A percentile compares a stretch with the other conserved stretches of the same genome.
Conservation (phyloP, 2,113 vertebrate genomes). For the Siniperca knerii region DNA sequence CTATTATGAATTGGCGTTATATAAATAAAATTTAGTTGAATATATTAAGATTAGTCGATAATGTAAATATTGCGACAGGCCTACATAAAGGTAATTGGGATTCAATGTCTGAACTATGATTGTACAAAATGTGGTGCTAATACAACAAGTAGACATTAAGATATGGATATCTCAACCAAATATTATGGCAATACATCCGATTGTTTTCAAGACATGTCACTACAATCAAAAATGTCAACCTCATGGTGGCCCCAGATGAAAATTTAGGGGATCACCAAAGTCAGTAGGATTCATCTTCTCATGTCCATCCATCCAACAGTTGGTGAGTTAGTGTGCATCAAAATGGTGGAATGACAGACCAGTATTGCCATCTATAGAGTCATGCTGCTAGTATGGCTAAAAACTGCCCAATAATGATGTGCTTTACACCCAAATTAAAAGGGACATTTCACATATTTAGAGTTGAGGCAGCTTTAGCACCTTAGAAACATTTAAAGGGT, state of each 20-base stretch:
- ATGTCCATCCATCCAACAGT: too few relatives aligned
- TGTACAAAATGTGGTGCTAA: neutral
- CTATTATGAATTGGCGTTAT: too few relatives aligned
- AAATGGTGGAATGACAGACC: too few relatives aligned
- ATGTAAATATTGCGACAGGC: too few relatives aligned
- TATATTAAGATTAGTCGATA: too few relatives aligned
- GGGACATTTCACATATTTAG: neutral
- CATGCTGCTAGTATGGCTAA: too few relatives aligned
- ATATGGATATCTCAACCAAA: neutral
- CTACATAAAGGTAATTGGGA: neutral
- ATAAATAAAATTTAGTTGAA: too few relatives aligned
- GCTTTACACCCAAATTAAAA: neutral
- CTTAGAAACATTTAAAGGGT: neutral
- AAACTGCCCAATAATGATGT: neutral
- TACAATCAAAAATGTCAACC: neutral
- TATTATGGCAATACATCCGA: neutral
- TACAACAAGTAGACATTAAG: neutral
- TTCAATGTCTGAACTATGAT: neutral
- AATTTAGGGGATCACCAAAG: too few relatives aligned
- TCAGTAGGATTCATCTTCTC: too few relatives aligned
- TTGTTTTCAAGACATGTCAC: neutral
- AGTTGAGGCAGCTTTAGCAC: neutral
- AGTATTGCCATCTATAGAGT: too few relatives aligned
- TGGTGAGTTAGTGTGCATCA: too few relatives aligned
- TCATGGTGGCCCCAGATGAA: neutral